Percentiles rank a stretch among this genome's conserved stretches.
Conservation (phyloP, 2,113 vertebrate species). For the Prionailurus bengalensis region DNA sequence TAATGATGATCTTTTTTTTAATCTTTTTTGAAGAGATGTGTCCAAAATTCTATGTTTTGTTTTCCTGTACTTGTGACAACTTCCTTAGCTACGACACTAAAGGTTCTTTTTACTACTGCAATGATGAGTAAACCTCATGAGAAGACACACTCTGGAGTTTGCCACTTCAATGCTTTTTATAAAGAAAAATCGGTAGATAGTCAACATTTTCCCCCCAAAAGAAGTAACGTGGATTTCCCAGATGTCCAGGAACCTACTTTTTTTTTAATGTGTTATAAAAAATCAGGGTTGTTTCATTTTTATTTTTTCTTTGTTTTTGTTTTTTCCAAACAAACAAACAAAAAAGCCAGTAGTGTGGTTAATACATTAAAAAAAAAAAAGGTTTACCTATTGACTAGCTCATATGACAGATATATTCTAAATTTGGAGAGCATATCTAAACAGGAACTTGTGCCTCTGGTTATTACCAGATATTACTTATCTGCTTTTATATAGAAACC, state of each 20-base stretch:
- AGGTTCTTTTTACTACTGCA: background rate
- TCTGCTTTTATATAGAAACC: background rate
- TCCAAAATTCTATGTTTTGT: background rate
- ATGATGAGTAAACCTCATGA: background rate
- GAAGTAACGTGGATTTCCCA: background rate
- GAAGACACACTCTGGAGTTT: background rate
- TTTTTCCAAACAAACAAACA: background rate
- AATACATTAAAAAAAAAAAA: background rate
- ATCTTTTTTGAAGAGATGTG: background rate
- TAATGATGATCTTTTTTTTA: background rate
- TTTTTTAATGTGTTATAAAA: constrained; percentile 52
- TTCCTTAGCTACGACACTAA: background rate
- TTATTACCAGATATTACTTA: background rate
- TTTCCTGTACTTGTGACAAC: background rate
- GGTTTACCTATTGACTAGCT: background rate
- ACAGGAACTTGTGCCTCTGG: background rate
- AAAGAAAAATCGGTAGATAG: background rate
- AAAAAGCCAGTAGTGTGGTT: background rate
- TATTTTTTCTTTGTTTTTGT: too few species aligned
- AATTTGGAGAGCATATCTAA: background rate
- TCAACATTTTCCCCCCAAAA: background rate
- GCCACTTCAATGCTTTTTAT: background rate
- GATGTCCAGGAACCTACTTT: background rate
- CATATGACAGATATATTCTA: background rate
- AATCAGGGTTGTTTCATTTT: background rate